These are phyloP conservation scores for Amphimedon queenslandica DNA, from an alignment of 37 sponge, comb jelly and placozoan genomes.

Conservation along the genomic window DNA sequence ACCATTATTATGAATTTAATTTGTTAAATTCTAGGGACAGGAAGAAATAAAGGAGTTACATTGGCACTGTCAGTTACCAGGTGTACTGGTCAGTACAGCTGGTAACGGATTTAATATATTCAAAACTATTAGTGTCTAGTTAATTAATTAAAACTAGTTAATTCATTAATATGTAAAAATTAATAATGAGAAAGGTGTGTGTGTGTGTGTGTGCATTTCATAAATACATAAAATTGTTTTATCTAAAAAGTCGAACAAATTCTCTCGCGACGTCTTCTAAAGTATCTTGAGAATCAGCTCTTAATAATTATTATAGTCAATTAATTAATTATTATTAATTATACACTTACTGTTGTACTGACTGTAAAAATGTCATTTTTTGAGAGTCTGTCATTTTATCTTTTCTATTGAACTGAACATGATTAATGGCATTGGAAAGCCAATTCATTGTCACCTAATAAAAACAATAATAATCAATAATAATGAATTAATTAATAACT, in stretches of 20 bases:
- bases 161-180: no score
- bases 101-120: constrained; percentile 89
- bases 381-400: not conserved
- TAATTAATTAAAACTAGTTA: no score
- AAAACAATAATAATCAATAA: no score
- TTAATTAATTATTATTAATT: not conserved
- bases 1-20: not conserved
- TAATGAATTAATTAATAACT: not conserved
- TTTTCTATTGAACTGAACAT: no score
- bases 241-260: not conserved
- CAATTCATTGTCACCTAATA: no score
- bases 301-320: not conserved
- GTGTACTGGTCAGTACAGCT: constrained; percentile 89
- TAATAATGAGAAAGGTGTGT: not conserved
- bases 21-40: constrained; percentile 69
- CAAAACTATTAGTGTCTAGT: constrained; percentile 92
- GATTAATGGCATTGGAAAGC: no score
- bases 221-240: no score
- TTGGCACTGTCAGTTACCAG: constrained; percentile 98
- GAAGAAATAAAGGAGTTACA: constrained; percentile 95
- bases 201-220: not conserved
- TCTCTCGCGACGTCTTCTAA: not conserved
- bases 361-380: not conserved
- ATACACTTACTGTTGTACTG: constrained; percentile 11
- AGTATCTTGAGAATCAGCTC: not conserved